Evolutionary conservation across 1,140 invertebrate species (phyloP), one percentile per base, ranked within the genome.

Genomic region (Calephelis virginiensis): DNA sequence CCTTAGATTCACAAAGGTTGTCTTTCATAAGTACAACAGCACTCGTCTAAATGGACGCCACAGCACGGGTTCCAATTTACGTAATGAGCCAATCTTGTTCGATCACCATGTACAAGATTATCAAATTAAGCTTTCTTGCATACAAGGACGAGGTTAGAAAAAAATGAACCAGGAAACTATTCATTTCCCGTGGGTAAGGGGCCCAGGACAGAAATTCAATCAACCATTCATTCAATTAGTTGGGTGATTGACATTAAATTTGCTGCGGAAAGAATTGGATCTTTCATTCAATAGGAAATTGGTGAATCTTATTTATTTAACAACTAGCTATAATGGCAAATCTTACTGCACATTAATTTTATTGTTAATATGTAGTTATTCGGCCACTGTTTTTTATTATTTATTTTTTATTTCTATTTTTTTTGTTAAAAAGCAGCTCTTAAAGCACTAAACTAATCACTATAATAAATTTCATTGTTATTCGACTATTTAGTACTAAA

Each of bases 191-290:
- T n/a, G 75, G 66, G 71, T 28, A 28, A 67, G 68, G 71, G 63
- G 53, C 37, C 38, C 49, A 14, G 69, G 68, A 60, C 53, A 67
- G 71, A 64, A 73, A 77, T 71, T 73, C 75, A 74, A 80, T 80
- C 75, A 80, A 74, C 67, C 76, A 74, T 74, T 73, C 76, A 82
- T 80, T 80, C 80, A 82, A 82, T 82, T 80, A 82, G 72, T 68
- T 66, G 69, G 74, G 66, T 77, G 76, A 78, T 72, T 78, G 80
- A 78, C 75, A 74, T 76, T 67, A 73, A 69, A 75, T 76, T 76
- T 70, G 59, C 59, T 71, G 65, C 40, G 63, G 53, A 60, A 56
- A 59, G 49, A 70, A 70, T 63, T 73, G 46, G 66, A 64, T 64
- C 48, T 65, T 70, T 68, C 53, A 43, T 56, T 64, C 40, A 12